Conservation (phyloP, 2,797 vertebrate genomes). For the Acipenser ruthenus region DNA sequence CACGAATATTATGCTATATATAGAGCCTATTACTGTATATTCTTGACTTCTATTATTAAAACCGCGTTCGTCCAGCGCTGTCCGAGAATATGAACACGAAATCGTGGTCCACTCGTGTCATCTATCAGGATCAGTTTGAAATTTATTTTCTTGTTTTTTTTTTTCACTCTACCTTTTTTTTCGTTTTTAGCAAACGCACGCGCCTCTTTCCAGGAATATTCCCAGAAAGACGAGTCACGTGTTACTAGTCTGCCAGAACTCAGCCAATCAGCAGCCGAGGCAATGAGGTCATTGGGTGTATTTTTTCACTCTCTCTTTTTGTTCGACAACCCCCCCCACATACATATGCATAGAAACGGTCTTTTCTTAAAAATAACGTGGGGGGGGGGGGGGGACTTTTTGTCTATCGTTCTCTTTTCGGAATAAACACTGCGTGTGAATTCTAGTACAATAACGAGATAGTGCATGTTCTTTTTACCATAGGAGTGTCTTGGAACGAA, state of each 20-base stretch:
- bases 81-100: not conserved
- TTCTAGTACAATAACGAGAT: too few relatives aligned
- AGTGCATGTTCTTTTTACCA: too few relatives aligned
- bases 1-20: too few relatives aligned
- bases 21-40: too few relatives aligned
- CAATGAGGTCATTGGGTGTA: constrained; percentile 23
- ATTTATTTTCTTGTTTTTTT: constrained; percentile 4
- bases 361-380: not conserved
- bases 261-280: constrained; percentile 21
- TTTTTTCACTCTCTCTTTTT: not conserved
- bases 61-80: too few relatives aligned
- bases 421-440: too few relatives aligned
- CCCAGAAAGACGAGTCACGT: constrained; percentile 38
- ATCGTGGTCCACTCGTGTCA: too few relatives aligned
- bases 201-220: constrained; percentile 43
- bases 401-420: too few relatives aligned
- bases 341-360: not conserved
- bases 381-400: too few relatives aligned
- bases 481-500: too few relatives aligned
- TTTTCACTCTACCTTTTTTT: constrained; percentile 19
- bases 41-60: too few relatives aligned
- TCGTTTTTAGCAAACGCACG: constrained; percentile 18
- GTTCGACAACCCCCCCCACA: not conserved
- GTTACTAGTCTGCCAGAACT: constrained; percentile 15
- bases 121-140: not conserved